Conservation (phyloP, 2,888 invertebrate species). For the Clivina fossor region DNA sequence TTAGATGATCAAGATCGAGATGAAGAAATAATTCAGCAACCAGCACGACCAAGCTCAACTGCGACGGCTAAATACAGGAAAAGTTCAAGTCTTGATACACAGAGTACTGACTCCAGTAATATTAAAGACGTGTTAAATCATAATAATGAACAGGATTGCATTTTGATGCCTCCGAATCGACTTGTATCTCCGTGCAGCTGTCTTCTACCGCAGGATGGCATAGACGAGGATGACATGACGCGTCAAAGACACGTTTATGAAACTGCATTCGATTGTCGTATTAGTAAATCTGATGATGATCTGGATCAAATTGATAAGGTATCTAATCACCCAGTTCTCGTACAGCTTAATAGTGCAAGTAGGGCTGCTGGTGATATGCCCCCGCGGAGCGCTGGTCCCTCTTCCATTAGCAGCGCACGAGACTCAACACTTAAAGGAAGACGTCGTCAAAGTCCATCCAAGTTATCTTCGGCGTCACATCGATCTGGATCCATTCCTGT, state of each 20-base stretch:
- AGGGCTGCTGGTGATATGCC: constrained; percentile 25
- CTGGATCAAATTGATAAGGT: constrained; percentile 80
- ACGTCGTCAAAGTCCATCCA: constrained; percentile 6
- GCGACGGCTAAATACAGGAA: constrained; percentile 59
- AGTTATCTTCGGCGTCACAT: neutral
- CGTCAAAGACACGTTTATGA: constrained; percentile 79
- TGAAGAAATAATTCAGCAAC: constrained; percentile 45
- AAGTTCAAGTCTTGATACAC: constrained; percentile 73
- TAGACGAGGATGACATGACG: constrained; percentile 60
- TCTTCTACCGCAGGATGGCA: constrained; percentile 65
- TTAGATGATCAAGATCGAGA: constrained; percentile 46
- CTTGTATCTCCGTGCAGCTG: constrained; percentile 71
- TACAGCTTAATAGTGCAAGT: constrained; percentile 57
- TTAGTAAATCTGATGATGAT: constrained; percentile 77
- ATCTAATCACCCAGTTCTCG: constrained; percentile 75
- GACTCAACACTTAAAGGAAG: constrained; percentile 4
- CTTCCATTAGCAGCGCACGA: constrained; percentile 48
- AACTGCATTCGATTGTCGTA: constrained; percentile 87
- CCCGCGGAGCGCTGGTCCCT: constrained; percentile 56
- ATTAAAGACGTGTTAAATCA: constrained; percentile 38
- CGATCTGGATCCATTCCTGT: neutral
- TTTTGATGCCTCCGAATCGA: constrained; percentile 74
- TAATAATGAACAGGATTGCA: constrained; percentile 67
- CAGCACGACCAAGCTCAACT: constrained; percentile 52
- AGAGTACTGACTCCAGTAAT: constrained; percentile 61